Percentiles rank a stretch among this genome's conserved stretches.
phyloP scores from a whole-genome alignment of 2,113 vertebrate species.

The Mirounga angustirostris region DNA sequence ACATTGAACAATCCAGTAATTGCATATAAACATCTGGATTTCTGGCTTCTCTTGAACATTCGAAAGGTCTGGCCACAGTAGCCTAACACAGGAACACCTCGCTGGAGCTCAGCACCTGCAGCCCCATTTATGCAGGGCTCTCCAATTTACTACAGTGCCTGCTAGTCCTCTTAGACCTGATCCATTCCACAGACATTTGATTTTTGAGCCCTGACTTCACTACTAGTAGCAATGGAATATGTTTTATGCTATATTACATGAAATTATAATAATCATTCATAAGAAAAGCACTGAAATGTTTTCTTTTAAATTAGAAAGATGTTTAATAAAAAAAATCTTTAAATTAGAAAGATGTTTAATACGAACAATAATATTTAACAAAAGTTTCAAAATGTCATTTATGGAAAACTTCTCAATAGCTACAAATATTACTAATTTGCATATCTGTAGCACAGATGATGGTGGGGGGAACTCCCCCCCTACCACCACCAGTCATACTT shows the following conservation, averaged over 20 bases:
- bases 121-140: background rate
- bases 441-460: constrained; percentile 83
- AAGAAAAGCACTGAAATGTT: constrained; percentile 40
- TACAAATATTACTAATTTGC: constrained; percentile 89
- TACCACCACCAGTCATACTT: constrained; percentile 84
- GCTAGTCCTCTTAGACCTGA: background rate
- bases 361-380: constrained; percentile 71
- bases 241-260: background rate
- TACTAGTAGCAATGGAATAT: background rate
- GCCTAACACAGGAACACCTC: background rate
- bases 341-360: constrained; percentile 70
- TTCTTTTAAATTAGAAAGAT: constrained; percentile 66
- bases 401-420: constrained; percentile 88
- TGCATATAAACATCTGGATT: background rate
- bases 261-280: constrained; percentile 12
- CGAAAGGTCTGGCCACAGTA: background rate
- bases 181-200: background rate
- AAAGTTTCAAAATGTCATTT: constrained; percentile 85
- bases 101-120: background rate
- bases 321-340: constrained; percentile 29
- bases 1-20: constrained; percentile 54
- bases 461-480: constrained; percentile 93
- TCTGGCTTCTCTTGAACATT: background rate
- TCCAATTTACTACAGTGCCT: background rate
- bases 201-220: constrained; percentile 21